Conservation (phyloP, 2,888 invertebrate species). For the Dichetophora obliterata region DNA sequence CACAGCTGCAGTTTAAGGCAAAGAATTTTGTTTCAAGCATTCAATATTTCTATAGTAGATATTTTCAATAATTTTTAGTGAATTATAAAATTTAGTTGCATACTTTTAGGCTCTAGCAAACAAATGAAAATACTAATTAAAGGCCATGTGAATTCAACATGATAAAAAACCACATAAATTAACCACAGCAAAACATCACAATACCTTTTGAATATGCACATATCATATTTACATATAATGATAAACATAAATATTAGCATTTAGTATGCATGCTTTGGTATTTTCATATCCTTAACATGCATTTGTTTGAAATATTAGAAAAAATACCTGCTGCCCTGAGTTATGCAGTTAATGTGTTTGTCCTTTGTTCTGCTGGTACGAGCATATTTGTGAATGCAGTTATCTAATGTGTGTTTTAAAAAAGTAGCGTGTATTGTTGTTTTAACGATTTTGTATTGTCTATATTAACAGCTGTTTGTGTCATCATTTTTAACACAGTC, state of each 20-base stretch:
- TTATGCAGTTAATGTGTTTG: slow-evolving; percentile 8
- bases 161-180: not conserved
- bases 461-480: not conserved
- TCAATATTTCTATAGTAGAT: not conserved
- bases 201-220: too few species aligned
- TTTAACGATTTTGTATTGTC: not conserved
- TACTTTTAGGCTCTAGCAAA: slow-evolving; percentile 13
- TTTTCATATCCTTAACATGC: too few species aligned
- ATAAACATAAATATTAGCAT: not conserved
- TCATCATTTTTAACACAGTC: not conserved
- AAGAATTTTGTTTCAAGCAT: not conserved
- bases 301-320: not conserved
- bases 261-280: too few species aligned
- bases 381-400: not conserved
- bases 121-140: slow-evolving; percentile 24
- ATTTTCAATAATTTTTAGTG: not conserved
- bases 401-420: not conserved
- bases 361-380: not conserved
- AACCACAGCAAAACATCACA: not conserved
- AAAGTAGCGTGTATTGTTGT: too few species aligned
- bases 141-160: not conserved
- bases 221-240: not conserved
- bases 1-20: too few species aligned
- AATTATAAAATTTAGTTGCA: slow-evolving; percentile 2
- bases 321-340: not conserved